Percentiles rank a stretch among this genome's conserved stretches.
These are phyloP conservation scores for Drosophila nr. medialis DNA, from an alignment of 2,888 invertebrate genomes.

Conservation along the genomic window DNA sequence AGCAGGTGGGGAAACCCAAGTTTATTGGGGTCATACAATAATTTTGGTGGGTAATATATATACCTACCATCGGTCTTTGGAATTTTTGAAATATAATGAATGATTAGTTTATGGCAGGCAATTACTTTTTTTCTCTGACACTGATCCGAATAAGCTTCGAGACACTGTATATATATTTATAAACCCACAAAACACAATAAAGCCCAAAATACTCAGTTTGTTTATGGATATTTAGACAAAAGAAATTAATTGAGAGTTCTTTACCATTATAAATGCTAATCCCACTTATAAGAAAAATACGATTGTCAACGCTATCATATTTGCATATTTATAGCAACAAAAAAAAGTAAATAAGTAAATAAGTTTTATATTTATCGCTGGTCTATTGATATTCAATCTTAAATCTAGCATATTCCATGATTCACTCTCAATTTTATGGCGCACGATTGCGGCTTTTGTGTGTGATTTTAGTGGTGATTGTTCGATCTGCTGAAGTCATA, in stretches of 20 bases:
- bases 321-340: neutral
- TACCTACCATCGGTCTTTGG: too few relatives aligned
- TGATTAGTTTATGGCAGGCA: too few relatives aligned
- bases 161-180: too few relatives aligned
- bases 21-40: too few relatives aligned
- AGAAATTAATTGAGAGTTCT: neutral
- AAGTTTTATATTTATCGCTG: neutral
- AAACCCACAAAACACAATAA: neutral
- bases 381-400: neutral
- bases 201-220: neutral
- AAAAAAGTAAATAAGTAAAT: too few relatives aligned
- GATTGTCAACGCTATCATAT: neutral
- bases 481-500: neutral
- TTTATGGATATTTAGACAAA: neutral
- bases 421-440: conserved; percentile 10
- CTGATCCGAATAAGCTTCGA: too few relatives aligned
- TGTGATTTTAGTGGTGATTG: conserved; percentile 2
- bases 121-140: too few relatives aligned
- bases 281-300: neutral
- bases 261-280: neutral
- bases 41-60: too few relatives aligned
- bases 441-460: conserved; percentile 6
- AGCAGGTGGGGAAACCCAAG: too few relatives aligned
- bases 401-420: conserved; percentile 9
- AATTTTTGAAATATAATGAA: too few relatives aligned